Percentiles rank a stretch among this genome's conserved stretches.
Evolutionary conservation across 2,113 vertebrate genomes (phyloP).

Genomic region (Megalops atlanticus): DNA sequence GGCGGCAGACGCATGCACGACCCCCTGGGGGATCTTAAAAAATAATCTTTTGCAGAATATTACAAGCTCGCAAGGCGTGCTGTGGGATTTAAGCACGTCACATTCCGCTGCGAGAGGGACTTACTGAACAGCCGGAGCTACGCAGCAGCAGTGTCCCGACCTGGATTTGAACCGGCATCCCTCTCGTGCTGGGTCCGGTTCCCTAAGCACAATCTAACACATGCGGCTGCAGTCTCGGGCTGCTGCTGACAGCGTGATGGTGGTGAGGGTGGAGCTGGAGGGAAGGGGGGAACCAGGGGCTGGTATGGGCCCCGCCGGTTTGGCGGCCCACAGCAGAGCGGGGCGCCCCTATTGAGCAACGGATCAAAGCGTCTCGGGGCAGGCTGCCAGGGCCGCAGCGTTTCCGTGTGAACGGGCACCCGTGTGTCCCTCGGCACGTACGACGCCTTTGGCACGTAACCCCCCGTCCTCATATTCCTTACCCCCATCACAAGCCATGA

Average conservation of each 20-base stretch:
- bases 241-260: neutral
- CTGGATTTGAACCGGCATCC: neutral
- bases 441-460: neutral
- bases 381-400: neutral
- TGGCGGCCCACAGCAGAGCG: neutral
- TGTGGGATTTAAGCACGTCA: neutral
- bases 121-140: neutral
- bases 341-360: neutral
- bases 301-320: neutral
- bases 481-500: neutral
- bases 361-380: neutral
- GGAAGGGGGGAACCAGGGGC: neutral
- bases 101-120: neutral
- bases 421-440: neutral
- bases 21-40: neutral
- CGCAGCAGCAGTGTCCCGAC: neutral
- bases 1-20: neutral
- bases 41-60: neutral
- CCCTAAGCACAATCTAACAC: neutral
- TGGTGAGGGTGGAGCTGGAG: neutral
- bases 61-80: neutral
- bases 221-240: neutral
- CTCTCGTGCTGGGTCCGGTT: neutral
- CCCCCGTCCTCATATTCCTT: neutral
- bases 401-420: neutral